These are phyloP conservation scores for Synanthedon tipuliformis DNA, from an alignment of 2,888 invertebrate species.

Conservation along the genomic window DNA sequence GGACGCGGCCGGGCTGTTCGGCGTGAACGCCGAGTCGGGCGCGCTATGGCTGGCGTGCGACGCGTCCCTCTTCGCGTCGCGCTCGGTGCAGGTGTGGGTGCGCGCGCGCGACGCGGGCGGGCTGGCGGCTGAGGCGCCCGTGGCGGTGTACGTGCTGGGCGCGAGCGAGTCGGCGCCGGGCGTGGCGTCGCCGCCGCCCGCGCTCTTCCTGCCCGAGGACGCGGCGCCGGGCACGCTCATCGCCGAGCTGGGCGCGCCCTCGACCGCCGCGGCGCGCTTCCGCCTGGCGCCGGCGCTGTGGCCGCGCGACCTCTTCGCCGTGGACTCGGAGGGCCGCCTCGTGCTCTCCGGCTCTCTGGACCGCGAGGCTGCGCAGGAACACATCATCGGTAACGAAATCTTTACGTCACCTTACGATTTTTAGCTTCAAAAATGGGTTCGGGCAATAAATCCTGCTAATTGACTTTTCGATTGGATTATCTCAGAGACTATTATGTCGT, in stretches of 20 bases:
- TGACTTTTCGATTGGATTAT: too few relatives aligned
- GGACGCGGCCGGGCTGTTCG: conserved; percentile 76
- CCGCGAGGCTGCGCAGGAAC: conserved; percentile 77
- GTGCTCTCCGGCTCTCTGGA: conserved; percentile 79
- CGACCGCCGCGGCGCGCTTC: conserved; percentile 4
- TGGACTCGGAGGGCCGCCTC: conserved; percentile 81
- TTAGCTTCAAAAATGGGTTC: too few relatives aligned
- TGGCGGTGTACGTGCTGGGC: conserved; percentile 82
- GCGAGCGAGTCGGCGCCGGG: conserved; percentile 77
- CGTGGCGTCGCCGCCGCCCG: conserved; percentile 79
- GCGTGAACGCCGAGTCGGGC: conserved; percentile 80
- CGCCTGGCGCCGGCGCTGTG: conserved; percentile 43
- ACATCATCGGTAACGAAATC: conserved; percentile 78
- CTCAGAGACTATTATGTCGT: too few relatives aligned
- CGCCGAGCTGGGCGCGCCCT: conserved; percentile 27
- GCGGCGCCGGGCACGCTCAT: conserved; percentile 63
- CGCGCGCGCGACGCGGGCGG: conserved; percentile 88
- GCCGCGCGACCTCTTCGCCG: conserved; percentile 74
- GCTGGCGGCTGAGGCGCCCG: conserved; percentile 84
- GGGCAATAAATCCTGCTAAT: too few relatives aligned
- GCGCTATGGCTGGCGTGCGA: conserved; percentile 76
- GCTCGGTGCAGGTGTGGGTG: conserved; percentile 89
- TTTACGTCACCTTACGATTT: too few relatives aligned
- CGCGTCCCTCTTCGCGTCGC: conserved; percentile 73
- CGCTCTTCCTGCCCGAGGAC: conserved; percentile 83